Conservation (phyloP, 2,113 vertebrate genomes). For the Telmatochromis sp. region DNA sequence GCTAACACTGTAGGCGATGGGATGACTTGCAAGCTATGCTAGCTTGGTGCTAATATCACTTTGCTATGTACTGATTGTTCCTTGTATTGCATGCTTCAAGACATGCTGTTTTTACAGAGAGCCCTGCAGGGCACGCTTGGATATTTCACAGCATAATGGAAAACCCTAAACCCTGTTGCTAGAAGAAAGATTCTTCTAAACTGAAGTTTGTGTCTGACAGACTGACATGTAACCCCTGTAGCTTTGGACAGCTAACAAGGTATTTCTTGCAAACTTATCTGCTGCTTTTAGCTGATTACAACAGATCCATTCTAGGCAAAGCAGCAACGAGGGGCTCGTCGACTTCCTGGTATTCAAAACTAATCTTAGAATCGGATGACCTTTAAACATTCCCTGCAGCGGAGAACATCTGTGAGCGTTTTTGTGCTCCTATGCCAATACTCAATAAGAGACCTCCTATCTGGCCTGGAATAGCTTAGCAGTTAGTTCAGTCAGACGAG, state of each 20-base stretch:
- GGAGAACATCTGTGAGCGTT: slow-evolving; percentile 1
- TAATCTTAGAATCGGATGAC: background rate
- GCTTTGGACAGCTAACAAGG: background rate
- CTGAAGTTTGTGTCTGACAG: background rate
- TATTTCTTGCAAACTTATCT: background rate
- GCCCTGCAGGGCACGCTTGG: background rate
- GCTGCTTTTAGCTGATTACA: background rate
- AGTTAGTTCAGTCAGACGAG: background rate
- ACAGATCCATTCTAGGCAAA: background rate
- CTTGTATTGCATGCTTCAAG: background rate
- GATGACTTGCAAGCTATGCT: background rate
- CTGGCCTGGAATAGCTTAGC: slow-evolving; percentile 9
- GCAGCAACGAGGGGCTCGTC: background rate
- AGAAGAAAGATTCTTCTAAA: background rate
- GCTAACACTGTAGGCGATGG: background rate
- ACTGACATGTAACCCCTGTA: background rate
- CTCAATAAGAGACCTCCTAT: slow-evolving; percentile 25
- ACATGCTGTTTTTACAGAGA: background rate
- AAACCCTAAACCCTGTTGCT: background rate
- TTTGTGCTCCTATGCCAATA: slow-evolving; percentile 7
- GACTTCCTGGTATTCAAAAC: background rate
- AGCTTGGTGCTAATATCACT: background rate
- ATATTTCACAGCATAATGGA: background rate
- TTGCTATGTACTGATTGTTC: background rate
- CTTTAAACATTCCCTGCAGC: background rate